phyloP scores from a whole-genome alignment of 2,888 invertebrate species.

The Cerastis rubricosa region DNA sequence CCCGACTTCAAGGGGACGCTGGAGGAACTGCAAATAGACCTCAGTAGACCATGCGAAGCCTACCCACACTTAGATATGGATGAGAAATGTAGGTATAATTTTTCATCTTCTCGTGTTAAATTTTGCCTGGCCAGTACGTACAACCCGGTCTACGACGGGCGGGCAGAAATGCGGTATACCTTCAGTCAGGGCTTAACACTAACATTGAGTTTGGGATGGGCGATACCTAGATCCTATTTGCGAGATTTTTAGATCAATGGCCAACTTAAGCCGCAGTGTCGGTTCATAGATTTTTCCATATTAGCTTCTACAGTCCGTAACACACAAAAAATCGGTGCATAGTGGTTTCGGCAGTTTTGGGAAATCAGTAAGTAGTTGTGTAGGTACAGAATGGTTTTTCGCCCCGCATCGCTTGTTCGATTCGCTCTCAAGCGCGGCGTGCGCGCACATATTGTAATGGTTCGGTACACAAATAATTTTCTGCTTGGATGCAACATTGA shows the following conservation, averaged over 20 bases:
- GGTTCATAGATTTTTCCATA: not conserved
- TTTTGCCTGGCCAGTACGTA: not conserved
- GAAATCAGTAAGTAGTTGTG: not conserved
- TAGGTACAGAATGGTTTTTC: not conserved
- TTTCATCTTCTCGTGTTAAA: not conserved
- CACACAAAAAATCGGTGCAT: not conserved
- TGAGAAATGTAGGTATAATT: conserved; percentile 93
- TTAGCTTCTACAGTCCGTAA: not conserved
- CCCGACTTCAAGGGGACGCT: conserved; percentile 72
- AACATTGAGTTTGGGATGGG: not conserved
- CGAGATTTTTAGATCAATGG: not conserved
- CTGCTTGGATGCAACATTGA: not conserved
- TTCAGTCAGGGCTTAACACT: not conserved
- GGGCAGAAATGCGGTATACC: not conserved
- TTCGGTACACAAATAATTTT: conserved; percentile 3
- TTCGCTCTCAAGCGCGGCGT: conserved; percentile 10
- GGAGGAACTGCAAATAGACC: conserved; percentile 88
- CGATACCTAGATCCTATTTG: not conserved
- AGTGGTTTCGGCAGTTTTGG: not conserved
- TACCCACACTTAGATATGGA: conserved; percentile 93
- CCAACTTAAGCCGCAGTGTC: not conserved
- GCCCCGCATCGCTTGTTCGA: conserved; percentile 8
- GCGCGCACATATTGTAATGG: conserved; percentile 11
- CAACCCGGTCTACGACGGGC: no score
- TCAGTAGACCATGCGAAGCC: conserved; percentile 91